Percentiles rank a stretch among this genome's conserved stretches.
phyloP scores from a whole-genome alignment of 1,140 invertebrate genomes.

The Thalassaphorura encarpata region DNA sequence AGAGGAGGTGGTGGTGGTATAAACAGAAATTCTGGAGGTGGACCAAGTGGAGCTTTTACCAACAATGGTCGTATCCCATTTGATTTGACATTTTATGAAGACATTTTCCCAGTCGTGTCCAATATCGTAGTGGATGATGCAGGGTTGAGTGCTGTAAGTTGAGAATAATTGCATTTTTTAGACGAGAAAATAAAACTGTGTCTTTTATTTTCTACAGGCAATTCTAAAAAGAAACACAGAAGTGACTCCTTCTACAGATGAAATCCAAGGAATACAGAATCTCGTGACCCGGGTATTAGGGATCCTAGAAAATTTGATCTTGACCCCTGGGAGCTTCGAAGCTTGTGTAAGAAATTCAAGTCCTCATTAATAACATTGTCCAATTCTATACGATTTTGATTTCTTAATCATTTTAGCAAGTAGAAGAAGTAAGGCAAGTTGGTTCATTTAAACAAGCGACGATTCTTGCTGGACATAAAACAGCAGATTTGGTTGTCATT shows the following conservation, averaged over 20 bases:
- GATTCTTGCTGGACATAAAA: slow-evolving; percentile 88
- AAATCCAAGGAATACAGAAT: slow-evolving; percentile 81
- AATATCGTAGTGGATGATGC: slow-evolving; percentile 16
- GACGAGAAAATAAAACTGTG: not conserved
- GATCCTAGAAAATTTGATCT: slow-evolving; percentile 84
- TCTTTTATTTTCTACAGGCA: slow-evolving; percentile 48
- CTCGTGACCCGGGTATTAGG: slow-evolving; percentile 86
- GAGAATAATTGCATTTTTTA: not conserved
- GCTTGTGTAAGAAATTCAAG: slow-evolving; percentile 70
- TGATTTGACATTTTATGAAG: slow-evolving; percentile 25
- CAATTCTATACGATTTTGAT: slow-evolving; percentile 1
- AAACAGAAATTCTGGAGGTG: not conserved
- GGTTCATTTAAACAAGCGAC: slow-evolving; percentile 98
- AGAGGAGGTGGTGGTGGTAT: not conserved
- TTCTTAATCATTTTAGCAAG: slow-evolving; percentile 53
- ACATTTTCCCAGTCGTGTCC: slow-evolving; percentile 15
- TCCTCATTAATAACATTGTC: not conserved
- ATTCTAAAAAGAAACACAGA: slow-evolving; percentile 82
- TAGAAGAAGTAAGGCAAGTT: slow-evolving; percentile 90
- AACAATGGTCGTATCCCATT: slow-evolving; percentile 18
- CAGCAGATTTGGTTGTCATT: slow-evolving; percentile 94
- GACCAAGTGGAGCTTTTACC: not conserved
- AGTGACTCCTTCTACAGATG: slow-evolving; percentile 73
- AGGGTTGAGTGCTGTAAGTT: slow-evolving; percentile 15
- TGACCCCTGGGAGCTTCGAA: slow-evolving; percentile 85